Conservation (phyloP, 2,113 vertebrate species). For the Bos javanicus region DNA sequence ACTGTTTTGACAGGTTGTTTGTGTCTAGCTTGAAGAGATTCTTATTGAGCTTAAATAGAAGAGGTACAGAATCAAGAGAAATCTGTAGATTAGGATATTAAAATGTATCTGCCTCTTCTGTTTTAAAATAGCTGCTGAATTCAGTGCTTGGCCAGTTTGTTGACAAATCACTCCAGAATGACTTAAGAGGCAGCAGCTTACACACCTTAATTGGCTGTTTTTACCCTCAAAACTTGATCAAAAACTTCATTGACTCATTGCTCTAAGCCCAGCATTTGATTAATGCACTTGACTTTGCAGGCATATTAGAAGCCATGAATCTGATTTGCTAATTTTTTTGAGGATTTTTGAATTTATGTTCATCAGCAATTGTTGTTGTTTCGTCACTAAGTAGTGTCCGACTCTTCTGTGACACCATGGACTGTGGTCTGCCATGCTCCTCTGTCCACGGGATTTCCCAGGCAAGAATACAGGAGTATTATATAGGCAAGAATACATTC, state of each 20-base stretch:
- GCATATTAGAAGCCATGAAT: background rate
- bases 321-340: background rate
- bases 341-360: background rate
- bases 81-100: slow-evolving; percentile 3
- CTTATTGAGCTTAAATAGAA: slow-evolving; percentile 28
- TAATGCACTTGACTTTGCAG: background rate
- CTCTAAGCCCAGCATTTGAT: background rate
- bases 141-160: slow-evolving; percentile 34
- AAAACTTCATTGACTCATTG: background rate
- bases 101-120: slow-evolving; percentile 36
- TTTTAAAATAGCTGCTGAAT: slow-evolving; percentile 8
- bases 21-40: slow-evolving; percentile 27
- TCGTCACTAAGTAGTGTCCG: background rate
- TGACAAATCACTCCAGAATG: slow-evolving; percentile 17
- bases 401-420: background rate
- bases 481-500: background rate
- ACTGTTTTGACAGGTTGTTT: slow-evolving; percentile 37
- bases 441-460: background rate
- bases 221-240: background rate
- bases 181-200: background rate
- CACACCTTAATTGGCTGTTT: background rate
- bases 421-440: background rate
- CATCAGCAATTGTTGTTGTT: background rate
- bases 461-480: background rate
- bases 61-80: background rate